Evolutionary conservation across 2,797 vertebrate genomes (phyloP).

Genomic region (Gallinago nigripennis): DNA sequence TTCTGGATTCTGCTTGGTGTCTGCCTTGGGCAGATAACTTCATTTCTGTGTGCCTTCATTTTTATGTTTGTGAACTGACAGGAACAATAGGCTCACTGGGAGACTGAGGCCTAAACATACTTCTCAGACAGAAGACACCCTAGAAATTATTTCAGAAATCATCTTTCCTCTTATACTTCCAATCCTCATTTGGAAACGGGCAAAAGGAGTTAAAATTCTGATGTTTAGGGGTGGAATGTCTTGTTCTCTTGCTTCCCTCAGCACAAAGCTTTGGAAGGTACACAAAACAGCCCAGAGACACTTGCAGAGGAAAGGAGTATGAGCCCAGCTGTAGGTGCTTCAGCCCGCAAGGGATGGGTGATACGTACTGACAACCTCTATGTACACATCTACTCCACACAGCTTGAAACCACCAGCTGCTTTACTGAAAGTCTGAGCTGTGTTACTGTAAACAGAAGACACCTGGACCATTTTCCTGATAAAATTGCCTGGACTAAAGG

Average conservation of each 20-base stretch:
- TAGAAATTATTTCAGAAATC: background rate
- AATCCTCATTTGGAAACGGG: background rate
- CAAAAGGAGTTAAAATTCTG: background rate
- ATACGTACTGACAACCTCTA: background rate
- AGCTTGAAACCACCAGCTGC: background rate
- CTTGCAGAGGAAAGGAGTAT: background rate
- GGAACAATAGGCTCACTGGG: background rate
- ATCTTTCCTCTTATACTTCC: background rate
- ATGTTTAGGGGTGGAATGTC: background rate
- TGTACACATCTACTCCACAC: background rate
- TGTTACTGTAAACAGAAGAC: background rate
- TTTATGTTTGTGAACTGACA: conserved; percentile 5
- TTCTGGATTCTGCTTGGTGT: conserved; percentile 35
- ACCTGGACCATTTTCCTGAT: background rate
- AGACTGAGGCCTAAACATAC: background rate
- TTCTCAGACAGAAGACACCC: background rate
- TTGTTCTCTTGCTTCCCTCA: background rate
- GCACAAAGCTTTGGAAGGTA: background rate
- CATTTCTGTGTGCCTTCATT: conserved; percentile 1
- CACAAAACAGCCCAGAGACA: background rate
- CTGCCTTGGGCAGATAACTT: conserved; percentile 46
- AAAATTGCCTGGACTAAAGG: background rate
- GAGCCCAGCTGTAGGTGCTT: background rate
- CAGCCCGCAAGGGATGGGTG: background rate
- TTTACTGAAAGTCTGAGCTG: background rate